Conservation (phyloP, 2,888 invertebrate species). For the Aleiodes alternator region DNA sequence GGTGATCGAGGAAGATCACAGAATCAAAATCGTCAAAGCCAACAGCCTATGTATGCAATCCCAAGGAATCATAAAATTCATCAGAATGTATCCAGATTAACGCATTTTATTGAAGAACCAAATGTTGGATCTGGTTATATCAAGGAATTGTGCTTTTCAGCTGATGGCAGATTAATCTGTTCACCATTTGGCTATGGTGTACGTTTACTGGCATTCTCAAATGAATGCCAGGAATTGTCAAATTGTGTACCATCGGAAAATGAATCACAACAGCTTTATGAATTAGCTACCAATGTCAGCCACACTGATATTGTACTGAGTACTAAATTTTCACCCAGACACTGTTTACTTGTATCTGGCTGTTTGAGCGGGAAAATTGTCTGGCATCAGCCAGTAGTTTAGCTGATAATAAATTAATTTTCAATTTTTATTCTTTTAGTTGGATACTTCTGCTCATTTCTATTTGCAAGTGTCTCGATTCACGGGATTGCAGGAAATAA, state of each 20-base stretch:
- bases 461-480: no score
- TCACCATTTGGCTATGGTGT: conserved; percentile 93
- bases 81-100: conserved; percentile 85
- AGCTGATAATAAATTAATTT: conserved; percentile 46
- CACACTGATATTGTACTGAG: conserved; percentile 91
- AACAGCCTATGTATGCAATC: conserved; percentile 70
- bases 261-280: conserved; percentile 78
- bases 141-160: conserved; percentile 93
- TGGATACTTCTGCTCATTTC: background rate
- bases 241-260: conserved; percentile 79
- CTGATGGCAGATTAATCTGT: conserved; percentile 92
- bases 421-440: background rate
- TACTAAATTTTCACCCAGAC: conserved; percentile 92
- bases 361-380: conserved; percentile 92
- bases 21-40: conserved; percentile 64
- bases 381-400: conserved; percentile 88
- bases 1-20: conserved; percentile 67
- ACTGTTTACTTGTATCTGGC: conserved; percentile 92
- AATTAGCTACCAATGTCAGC: conserved; percentile 83
- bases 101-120: conserved; percentile 90
- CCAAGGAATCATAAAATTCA: conserved; percentile 77
- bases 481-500: no score
- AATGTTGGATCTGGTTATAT: conserved; percentile 94
- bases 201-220: conserved; percentile 88
- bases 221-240: conserved; percentile 86